Evolutionary conservation across 1,140 invertebrate genomes (phyloP), one percentile per base, ranked within the genome.

Genomic region (Eriosoma lanigerum): DNA sequence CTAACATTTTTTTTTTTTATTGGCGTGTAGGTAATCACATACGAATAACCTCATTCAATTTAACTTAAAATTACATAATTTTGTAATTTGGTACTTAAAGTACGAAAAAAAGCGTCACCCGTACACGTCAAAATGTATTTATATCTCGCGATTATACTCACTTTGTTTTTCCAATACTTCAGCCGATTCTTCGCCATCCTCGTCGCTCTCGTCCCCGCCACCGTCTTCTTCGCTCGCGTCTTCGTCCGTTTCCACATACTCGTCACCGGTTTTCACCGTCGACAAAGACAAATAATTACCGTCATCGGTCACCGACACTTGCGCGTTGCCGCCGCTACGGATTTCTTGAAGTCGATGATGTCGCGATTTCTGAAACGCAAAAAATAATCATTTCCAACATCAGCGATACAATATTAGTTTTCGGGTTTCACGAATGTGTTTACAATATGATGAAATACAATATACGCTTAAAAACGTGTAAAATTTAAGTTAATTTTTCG

Each of bases 111-210:
- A 38, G 8, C 32, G 32, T 38, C 32, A 38, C 32, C 32, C 12
- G 9, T 32, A 0, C 17, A 4, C 17, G 1, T 62, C 3, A 29
- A 32, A 24, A 32, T 19, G 13, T 4, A 38, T 38, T 38, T 8
- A 38, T 38, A 38, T 38, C 8, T 38, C 17, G 26, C 6, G 29
- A 15, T 26, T 32, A n/a, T n/a, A 75, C 72, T 75, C 26, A 76
- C 73, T 76, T 0, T 76, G 73, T 46, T 76, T 76, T 24, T 76
- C 54, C 54, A 76, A 60, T 15, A 76, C 54, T 76, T 76, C 73
- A 4, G 72, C 72, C 0, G 73, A 58, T 24, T 76, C 73, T 3
- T 76, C 73, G 15, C 54, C 73, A 2, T 76, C 73, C 21, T 76
- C 73, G 10, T 75, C 72, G n/a, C 50, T 75, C 29, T 75, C 70